These are phyloP conservation scores for Hipposideros larvatus DNA, from an alignment of 2,797 vertebrate genomes.

Conservation along the genomic window DNA sequence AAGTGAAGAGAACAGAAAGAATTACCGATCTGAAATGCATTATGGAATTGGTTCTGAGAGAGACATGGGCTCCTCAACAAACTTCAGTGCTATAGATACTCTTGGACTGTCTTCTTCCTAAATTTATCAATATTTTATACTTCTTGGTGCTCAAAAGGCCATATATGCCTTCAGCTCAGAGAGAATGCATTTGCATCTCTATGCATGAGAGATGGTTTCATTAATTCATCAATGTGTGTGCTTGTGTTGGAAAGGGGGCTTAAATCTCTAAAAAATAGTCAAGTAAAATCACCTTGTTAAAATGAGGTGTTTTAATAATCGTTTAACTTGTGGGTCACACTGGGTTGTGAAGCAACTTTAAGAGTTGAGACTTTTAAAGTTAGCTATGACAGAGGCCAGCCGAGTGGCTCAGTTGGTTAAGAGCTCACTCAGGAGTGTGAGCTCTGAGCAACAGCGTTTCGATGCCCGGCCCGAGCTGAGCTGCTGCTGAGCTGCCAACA, in stretches of 20 bases:
- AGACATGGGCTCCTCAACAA: not conserved
- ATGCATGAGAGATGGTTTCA: not conserved
- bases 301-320: slow-evolving; percentile 29
- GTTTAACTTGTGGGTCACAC: not conserved
- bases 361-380: not conserved
- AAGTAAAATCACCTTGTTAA: not conserved
- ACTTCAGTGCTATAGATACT: not conserved
- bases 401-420: too few species aligned
- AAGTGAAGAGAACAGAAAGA: not conserved
- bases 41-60: not conserved
- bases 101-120: not conserved
- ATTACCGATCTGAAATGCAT: not conserved
- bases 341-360: not conserved
- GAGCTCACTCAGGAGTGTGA: too few species aligned
- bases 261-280: not conserved
- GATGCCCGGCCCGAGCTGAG: too few species aligned
- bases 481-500: too few species aligned
- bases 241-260: not conserved
- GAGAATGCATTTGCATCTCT: not conserved
- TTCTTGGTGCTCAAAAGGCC: not conserved
- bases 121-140: not conserved
- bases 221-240: not conserved
- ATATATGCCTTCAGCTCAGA: not conserved
- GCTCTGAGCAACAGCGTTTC: too few species aligned
- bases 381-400: not conserved